A percentile compares a stretch with the other conserved stretches of the same genome.
phyloP scores from a whole-genome alignment of 2,113 vertebrate species.

The Parus major region DNA sequence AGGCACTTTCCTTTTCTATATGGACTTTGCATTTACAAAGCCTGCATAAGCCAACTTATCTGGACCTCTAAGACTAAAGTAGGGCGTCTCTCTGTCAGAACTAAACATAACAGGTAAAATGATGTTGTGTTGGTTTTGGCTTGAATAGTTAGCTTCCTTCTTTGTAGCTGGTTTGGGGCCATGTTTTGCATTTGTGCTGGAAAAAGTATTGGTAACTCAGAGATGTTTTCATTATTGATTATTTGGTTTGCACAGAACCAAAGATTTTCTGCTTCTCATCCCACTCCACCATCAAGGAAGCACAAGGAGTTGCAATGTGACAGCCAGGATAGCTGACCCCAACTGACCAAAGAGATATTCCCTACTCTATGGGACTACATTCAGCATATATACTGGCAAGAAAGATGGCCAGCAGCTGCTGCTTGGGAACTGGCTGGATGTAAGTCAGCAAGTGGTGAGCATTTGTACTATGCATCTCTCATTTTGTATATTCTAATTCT shows the following conservation, averaged over 20 bases:
- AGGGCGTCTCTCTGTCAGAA: not conserved
- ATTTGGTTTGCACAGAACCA: not conserved
- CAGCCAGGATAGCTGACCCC: not conserved
- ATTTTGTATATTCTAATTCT: not conserved
- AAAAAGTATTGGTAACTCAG: not conserved
- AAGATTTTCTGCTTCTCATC: not conserved
- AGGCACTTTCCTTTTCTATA: not conserved
- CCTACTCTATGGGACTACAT: accelerated
- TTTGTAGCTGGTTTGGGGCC: not conserved
- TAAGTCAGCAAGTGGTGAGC: not conserved
- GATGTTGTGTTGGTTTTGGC: not conserved
- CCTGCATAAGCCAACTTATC: accelerated
- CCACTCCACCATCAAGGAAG: not conserved
- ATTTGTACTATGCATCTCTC: not conserved
- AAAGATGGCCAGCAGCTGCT: not conserved
- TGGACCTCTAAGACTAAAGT: not conserved
- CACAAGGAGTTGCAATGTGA: not conserved
- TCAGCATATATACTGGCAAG: not conserved
- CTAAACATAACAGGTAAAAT: not conserved
- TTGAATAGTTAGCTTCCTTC: not conserved
- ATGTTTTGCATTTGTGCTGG: not conserved
- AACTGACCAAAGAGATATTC: not conserved
- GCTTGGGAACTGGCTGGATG: not conserved
- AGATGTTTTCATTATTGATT: not conserved
- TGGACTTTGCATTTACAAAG: not conserved